Evolutionary conservation across 2,113 vertebrate genomes (phyloP).

Genomic region (Forbesichthys agassizii): DNA sequence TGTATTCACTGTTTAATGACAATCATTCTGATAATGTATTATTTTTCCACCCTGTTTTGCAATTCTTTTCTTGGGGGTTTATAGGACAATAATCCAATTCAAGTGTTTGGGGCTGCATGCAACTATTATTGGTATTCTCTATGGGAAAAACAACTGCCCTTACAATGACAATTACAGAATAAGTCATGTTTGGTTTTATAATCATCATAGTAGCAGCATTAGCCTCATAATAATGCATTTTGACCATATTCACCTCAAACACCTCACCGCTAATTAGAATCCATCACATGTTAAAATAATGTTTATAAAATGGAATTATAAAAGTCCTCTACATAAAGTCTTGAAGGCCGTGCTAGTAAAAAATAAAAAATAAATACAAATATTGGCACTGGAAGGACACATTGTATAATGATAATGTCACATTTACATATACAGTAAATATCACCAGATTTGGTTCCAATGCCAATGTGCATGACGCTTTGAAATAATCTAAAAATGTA

Average conservation of each 20-base stretch:
- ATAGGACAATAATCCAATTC: slow-evolving; percentile 41
- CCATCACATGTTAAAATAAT: slow-evolving; percentile 31
- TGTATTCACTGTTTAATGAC: too few species aligned
- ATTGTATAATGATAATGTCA: slow-evolving; percentile 15
- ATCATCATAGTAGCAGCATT: slow-evolving; percentile 54
- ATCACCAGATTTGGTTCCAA: too few species aligned
- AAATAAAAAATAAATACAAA: slow-evolving; percentile 11
- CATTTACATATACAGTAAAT: slow-evolving; percentile 11
- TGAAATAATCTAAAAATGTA: too few species aligned
- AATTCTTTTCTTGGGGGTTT: too few species aligned
- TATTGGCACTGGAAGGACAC: slow-evolving; percentile 32
- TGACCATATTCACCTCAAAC: slow-evolving; percentile 38
- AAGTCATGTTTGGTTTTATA: slow-evolving; percentile 63
- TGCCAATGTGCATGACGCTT: too few species aligned
- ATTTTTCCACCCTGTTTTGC: too few species aligned
- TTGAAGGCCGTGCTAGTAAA: slow-evolving; percentile 44
- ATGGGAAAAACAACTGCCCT: slow-evolving; percentile 37
- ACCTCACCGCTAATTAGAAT: too few species aligned
- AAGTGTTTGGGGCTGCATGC: slow-evolving; percentile 56
- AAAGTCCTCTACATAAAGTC: slow-evolving; percentile 18
- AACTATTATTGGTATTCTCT: slow-evolving; percentile 59
- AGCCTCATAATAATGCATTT: slow-evolving; percentile 40
- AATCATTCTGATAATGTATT: too few species aligned
- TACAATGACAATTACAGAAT: slow-evolving; percentile 54
- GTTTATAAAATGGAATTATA: slow-evolving; percentile 61